Evolutionary conservation across 1,140 invertebrate species (phyloP).

Genomic region (Homarus americanus): DNA sequence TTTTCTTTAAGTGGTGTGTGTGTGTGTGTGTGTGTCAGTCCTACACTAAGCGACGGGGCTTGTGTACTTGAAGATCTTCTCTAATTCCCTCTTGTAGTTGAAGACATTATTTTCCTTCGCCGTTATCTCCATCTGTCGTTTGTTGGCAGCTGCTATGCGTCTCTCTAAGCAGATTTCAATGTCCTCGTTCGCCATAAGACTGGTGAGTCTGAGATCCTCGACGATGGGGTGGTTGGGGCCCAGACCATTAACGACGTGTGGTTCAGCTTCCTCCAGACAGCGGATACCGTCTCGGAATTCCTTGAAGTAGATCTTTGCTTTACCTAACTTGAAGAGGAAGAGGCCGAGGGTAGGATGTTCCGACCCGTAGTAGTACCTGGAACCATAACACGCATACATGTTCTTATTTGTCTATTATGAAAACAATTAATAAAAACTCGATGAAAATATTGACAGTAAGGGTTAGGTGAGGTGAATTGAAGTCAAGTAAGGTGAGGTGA

Average conservation of each 20-base stretch:
- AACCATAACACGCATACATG: too few relatives aligned
- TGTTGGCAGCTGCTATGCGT: constrained; percentile 32
- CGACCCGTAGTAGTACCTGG: constrained; percentile 45
- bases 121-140: neutral
- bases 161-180: constrained; percentile 65
- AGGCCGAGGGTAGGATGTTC: constrained; percentile 23
- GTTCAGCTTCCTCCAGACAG: constrained; percentile 33
- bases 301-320: constrained; percentile 57
- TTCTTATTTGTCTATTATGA: too few relatives aligned
- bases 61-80: neutral
- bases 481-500: too few relatives aligned
- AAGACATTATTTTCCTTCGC: neutral
- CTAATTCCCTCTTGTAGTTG: neutral
- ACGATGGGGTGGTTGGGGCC: constrained; percentile 57
- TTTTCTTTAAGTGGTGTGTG: neutral
- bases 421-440: too few relatives aligned
- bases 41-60: neutral
- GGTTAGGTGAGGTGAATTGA: too few relatives aligned
- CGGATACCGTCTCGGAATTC: constrained; percentile 31
- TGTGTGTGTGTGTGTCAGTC: neutral
- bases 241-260: constrained; percentile 25
- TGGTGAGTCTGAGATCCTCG: constrained; percentile 33
- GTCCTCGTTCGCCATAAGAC: constrained; percentile 68
- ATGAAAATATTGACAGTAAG: too few relatives aligned
- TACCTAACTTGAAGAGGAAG: constrained; percentile 52